A percentile compares a stretch with the other conserved stretches of the same genome.
These are phyloP conservation scores for Deilephila porcellus DNA, from an alignment of 2,888 invertebrate species.

Conservation along the genomic window DNA sequence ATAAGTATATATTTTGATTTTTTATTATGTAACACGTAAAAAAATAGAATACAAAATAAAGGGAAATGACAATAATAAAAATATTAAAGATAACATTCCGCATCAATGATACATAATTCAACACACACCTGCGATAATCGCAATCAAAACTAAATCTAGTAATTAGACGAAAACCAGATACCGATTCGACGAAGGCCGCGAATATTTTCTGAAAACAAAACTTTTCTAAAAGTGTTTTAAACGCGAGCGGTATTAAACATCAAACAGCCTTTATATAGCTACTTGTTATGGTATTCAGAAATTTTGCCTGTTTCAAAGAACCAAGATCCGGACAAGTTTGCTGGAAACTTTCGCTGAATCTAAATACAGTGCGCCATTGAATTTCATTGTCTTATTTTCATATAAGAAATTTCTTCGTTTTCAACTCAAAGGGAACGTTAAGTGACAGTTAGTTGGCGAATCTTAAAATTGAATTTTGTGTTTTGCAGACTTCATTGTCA, in stretches of 20 bases:
- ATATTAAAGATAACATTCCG: too few species aligned
- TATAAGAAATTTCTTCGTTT: constrained; percentile 1
- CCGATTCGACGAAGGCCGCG: not conserved
- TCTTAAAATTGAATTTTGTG: not conserved
- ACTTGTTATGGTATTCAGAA: constrained; percentile 35
- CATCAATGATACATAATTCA: not conserved
- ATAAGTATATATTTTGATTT: too few species aligned
- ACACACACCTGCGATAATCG: not conserved
- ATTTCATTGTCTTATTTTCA: constrained; percentile 17
- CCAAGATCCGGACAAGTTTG: constrained; percentile 31
- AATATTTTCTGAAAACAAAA: constrained; percentile 31
- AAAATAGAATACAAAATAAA: too few species aligned
- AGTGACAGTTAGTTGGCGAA: constrained; percentile 9
- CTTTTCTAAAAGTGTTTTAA: constrained; percentile 31
- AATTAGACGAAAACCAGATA: not conserved
- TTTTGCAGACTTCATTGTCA: not conserved
- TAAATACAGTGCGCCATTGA: constrained; percentile 27
- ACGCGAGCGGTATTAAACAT: constrained; percentile 34
- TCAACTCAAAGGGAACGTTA: constrained; percentile 10
- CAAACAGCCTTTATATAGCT: constrained; percentile 34
- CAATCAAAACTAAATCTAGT: not conserved
- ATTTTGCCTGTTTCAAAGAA: constrained; percentile 39
- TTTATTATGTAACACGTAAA: too few species aligned
- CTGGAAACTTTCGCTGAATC: constrained; percentile 20
- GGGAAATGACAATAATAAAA: too few species aligned